Base-by-base conservation (phyloP, 2,888 invertebrate species). In the Eristalis pertinax region DNA sequence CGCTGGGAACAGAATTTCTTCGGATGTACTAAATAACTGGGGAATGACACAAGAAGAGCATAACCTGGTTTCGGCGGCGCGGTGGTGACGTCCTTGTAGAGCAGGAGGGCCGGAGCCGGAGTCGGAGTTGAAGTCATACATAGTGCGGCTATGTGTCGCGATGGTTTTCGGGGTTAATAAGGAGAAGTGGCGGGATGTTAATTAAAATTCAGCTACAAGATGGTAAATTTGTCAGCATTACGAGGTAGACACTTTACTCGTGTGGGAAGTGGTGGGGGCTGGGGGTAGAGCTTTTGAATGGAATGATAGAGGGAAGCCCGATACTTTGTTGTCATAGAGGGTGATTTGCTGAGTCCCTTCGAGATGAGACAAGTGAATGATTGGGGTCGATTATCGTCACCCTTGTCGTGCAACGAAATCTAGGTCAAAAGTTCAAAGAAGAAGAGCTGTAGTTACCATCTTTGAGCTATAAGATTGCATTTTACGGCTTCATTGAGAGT, bases 161-260 rank as follows among this genome's bases (percentile, higher is more conserved):
- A 19, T 19, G 50, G 50, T 67, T 79, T 73, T 62, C 22, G 19
- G 43, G 73, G 60, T 69, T 84, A 60, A 79, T 74, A 69, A 74
- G 50, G 19, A 60, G 73, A 43, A 74, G 38, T 58, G n/a, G 74
- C 22, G 74, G 35, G 50, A 65, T 75, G 50, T 74, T 79, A 79
- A 84, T 84, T 84, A 79, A 79, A 77, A 84, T 74, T 74, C 72
- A 79, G 60, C 79, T 43, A 60, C 72, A 72, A 60, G 79, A 79
- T 79, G 72, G 24, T 67, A 60, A 79, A 79, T 73, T 79, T 79
- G 65, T 79, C 65, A 73, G 72, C 58, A 72, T 79, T 72, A 72
- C 32, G 38, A 22, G 62, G 50, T 32, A 56, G 70, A 26, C 64
- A 70, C 38, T 70, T 50, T 22, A 19, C 43, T 19, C 32, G 32